phyloP scores from a whole-genome alignment of 1,140 invertebrate species.

The Drosophila gunungcola region DNA sequence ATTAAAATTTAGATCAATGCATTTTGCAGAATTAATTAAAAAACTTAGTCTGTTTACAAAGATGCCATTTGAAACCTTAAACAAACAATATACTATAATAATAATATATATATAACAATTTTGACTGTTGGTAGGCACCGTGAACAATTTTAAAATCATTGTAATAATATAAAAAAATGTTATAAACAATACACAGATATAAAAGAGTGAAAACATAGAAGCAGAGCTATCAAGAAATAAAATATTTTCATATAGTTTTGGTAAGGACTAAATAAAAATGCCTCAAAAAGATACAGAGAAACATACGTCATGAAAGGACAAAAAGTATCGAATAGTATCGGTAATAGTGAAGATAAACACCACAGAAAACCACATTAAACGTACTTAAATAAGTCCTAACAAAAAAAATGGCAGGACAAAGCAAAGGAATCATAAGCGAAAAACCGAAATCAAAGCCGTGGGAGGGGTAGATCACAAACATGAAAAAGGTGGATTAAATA shows the following conservation, averaged over 20 bases:
- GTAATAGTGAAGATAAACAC: conserved; percentile 22
- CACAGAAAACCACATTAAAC: conserved; percentile 28
- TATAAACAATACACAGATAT: neutral
- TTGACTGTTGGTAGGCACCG: too few species aligned
- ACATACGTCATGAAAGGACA: neutral
- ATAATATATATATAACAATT: neutral
- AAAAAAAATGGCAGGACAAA: conserved; percentile 1
- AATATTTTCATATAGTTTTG: neutral
- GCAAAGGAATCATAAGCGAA: conserved; percentile 1
- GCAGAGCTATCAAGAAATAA: neutral
- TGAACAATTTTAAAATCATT: too few species aligned
- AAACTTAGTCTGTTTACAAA: too few species aligned
- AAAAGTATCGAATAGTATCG: conserved; percentile 7
- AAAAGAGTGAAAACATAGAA: neutral
- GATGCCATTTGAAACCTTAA: neutral
- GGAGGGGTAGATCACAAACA: conserved; percentile 5
- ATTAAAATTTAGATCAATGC: too few species aligned
- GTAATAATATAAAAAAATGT: neutral
- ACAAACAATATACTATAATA: neutral
- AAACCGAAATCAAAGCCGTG: conserved; percentile 5
- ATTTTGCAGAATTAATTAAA: too few species aligned
- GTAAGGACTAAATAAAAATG: neutral
- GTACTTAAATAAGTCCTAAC: conserved; percentile 5
- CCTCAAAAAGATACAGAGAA: neutral
- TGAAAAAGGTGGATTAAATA: conserved; percentile 37